Conservation (phyloP, 2,113 vertebrate genomes). For the Muntiacus muntjak region DNA sequence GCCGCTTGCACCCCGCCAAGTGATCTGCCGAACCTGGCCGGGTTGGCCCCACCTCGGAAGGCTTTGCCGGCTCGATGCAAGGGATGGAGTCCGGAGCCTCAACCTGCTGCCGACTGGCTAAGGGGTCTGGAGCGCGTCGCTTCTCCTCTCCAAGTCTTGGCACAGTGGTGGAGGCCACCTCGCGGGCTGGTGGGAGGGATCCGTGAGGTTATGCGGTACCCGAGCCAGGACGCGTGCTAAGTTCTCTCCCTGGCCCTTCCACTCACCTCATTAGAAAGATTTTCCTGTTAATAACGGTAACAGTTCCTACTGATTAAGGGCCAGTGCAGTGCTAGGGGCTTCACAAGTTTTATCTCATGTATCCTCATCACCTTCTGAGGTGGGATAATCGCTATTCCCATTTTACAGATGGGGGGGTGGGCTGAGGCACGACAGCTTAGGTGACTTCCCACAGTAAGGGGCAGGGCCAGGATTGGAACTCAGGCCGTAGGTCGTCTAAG, state of each 20-base stretch:
- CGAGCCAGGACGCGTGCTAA: fast-evolving
- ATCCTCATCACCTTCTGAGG: not conserved
- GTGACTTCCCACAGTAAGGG: not conserved
- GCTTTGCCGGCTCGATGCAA: not conserved
- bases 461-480: not conserved
- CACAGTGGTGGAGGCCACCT: not conserved
- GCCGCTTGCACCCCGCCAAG: not conserved
- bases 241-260: not conserved
- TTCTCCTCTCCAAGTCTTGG: not conserved
- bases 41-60: not conserved
- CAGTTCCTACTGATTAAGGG: not conserved
- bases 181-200: fast-evolving
- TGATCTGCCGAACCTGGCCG: too few relatives aligned
- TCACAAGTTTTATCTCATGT: not conserved
- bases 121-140: not conserved
- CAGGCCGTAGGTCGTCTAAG: not conserved
- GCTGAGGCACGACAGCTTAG: not conserved
- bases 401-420: not conserved
- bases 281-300: not conserved
- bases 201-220: fast-evolving
- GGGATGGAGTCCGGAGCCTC: not conserved
- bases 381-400: not conserved
- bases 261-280: not conserved
- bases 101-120: not conserved
- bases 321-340: not conserved